A percentile compares a stretch with the other conserved stretches of the same genome.
phyloP scores from a whole-genome alignment of 2,888 invertebrate genomes.

The Hemaris fuciformis region DNA sequence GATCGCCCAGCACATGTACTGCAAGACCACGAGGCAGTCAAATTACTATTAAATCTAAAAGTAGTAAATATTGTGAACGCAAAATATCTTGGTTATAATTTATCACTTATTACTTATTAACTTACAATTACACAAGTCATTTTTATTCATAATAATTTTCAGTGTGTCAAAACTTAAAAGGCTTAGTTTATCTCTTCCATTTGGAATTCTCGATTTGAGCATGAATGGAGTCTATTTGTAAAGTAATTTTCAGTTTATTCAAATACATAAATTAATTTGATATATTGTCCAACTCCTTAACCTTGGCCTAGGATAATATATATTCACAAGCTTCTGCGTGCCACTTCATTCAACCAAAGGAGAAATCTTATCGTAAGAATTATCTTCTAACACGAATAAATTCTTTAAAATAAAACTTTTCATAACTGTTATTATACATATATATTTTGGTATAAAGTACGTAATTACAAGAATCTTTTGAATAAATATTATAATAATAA shows the following conservation, averaged over 20 bases:
- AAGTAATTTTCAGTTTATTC: conserved; percentile 3
- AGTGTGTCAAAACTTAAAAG: not conserved
- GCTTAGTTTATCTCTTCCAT: not conserved
- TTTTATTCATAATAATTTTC: not conserved
- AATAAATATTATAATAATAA: too few species aligned
- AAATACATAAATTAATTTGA: conserved; percentile 4
- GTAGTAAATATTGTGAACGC: too few species aligned
- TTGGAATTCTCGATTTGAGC: conserved; percentile 8
- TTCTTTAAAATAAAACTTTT: not conserved
- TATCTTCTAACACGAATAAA: too few species aligned
- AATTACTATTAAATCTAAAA: too few species aligned
- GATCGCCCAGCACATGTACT: too few species aligned
- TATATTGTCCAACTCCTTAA: not conserved
- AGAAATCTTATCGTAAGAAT: not conserved
- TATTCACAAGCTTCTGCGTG: not conserved
- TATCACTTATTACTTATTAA: not conserved
- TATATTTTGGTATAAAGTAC: too few species aligned
- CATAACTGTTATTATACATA: too few species aligned
- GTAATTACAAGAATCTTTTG: too few species aligned
- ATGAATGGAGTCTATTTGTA: not conserved
- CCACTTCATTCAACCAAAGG: not conserved
- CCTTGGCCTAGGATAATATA: not conserved
- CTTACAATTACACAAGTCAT: not conserved
- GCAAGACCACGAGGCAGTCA: too few species aligned
- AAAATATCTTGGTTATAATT: not conserved